Evolutionary conservation across 2,888 invertebrate genomes (phyloP).

Genomic region (Scaptomyza reducta): DNA sequence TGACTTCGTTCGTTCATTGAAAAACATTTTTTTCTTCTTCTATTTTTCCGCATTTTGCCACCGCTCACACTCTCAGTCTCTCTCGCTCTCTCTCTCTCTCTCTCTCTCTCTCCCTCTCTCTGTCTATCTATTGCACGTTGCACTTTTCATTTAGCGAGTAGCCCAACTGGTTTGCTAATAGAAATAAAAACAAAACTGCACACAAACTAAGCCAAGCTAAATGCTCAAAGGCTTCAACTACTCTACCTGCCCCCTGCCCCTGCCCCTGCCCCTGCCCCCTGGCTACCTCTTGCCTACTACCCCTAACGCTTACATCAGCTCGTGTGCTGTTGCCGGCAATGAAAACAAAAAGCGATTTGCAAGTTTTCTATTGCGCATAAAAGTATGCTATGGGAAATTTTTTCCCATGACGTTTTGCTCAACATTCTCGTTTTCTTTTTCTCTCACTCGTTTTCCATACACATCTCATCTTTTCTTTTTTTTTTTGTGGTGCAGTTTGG

Average conservation of each 20-base stretch:
- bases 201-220: constrained; percentile 77
- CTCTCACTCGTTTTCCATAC: constrained; percentile 47
- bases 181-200: constrained; percentile 74
- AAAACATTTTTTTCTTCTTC: constrained; percentile 40
- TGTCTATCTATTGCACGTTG: constrained; percentile 16
- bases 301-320: neutral
- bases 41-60: constrained; percentile 17
- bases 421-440: constrained; percentile 57
- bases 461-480: constrained; percentile 11
- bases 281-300: neutral
- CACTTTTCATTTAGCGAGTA: constrained; percentile 70
- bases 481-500: constrained; percentile 24
- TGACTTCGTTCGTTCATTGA: constrained; percentile 57
- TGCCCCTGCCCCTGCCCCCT: too few relatives aligned
- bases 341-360: constrained; percentile 79
- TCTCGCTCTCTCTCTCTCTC: neutral
- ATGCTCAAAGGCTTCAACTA: constrained; percentile 69
- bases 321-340: constrained; percentile 54
- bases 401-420: constrained; percentile 59
- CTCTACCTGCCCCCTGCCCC: neutral
- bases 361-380: constrained; percentile 78
- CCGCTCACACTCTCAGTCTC: neutral
- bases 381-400: constrained; percentile 75
- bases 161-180: constrained; percentile 72
- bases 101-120: neutral